Evolutionary conservation across 2,888 invertebrate genomes (phyloP).

Genomic region (Zygogramma bicolorata): DNA sequence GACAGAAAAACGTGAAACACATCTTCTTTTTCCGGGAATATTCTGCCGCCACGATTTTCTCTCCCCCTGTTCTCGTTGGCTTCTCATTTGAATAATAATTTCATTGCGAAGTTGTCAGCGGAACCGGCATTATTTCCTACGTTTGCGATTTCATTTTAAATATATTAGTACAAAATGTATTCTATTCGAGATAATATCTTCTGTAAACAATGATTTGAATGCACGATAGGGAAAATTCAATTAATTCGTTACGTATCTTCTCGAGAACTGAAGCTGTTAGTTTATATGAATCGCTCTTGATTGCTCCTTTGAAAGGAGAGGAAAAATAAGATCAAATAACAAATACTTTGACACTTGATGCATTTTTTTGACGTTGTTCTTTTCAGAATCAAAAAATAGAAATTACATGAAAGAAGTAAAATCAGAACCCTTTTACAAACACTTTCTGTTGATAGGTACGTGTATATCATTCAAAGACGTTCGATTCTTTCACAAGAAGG

Average conservation of each 20-base stretch:
- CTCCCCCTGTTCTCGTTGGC: constrained; percentile 47
- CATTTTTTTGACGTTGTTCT: no score
- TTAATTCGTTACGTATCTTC: background rate
- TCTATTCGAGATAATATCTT: constrained; percentile 52
- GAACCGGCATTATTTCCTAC: constrained; percentile 56
- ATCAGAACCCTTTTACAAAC: no score
- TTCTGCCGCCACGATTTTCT: constrained; percentile 35
- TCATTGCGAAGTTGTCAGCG: constrained; percentile 59
- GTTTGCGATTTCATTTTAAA: constrained; percentile 61
- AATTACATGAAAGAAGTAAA: no score
- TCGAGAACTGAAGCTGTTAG: no score
- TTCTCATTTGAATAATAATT: constrained; percentile 64
- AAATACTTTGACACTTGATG: no score
- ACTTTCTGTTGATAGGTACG: no score
- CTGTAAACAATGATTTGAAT: constrained; percentile 49
- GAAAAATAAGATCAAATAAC: no score
- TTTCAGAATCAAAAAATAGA: no score
- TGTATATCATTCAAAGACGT: no score
- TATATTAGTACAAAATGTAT: constrained; percentile 59
- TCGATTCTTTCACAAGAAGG: no score
- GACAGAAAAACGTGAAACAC: constrained; percentile 60
- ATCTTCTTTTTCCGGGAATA: constrained; percentile 59
- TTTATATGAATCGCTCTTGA: no score
- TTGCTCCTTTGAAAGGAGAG: no score
- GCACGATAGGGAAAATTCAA: constrained; percentile 10